Conservation (phyloP, 2,888 invertebrate species). For the Hydrotaea cyrtoneurina region DNA sequence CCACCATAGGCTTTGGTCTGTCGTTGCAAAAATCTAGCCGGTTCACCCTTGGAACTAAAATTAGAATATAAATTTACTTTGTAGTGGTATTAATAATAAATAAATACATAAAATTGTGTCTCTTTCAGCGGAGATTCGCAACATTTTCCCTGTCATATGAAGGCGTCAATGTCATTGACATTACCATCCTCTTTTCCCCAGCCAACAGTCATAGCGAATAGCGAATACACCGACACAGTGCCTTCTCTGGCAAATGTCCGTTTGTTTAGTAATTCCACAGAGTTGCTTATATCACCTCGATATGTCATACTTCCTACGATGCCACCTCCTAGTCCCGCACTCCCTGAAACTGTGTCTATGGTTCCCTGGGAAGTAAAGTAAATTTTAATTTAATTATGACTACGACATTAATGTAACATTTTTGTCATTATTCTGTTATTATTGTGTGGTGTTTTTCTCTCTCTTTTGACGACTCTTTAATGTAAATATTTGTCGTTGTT, state of each 20-base stretch:
- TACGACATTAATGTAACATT: constrained; percentile 47
- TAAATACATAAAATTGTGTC: too few species aligned
- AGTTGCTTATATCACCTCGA: neutral
- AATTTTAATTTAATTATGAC: constrained; percentile 67
- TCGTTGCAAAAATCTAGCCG: too few species aligned
- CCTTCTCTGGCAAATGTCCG: constrained; percentile 16
- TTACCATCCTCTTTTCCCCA: constrained; percentile 15
- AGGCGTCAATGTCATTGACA: constrained; percentile 64
- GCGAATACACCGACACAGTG: neutral
- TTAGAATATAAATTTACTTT: too few species aligned
- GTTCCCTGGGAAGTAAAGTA: constrained; percentile 52
- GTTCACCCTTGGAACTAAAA: too few species aligned
- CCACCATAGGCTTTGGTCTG: too few species aligned
- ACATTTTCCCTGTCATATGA: constrained; percentile 33
- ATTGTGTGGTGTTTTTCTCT: constrained; percentile 30
- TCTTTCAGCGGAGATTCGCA: too few species aligned
- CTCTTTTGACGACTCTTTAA: constrained; percentile 11
- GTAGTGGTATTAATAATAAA: too few species aligned
- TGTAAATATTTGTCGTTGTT: constrained; percentile 28
- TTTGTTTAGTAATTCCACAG: neutral
- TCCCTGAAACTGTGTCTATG: neutral
- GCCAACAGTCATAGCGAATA: neutral
- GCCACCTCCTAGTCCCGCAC: neutral
- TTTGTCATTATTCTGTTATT: constrained; percentile 41
- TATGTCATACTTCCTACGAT: neutral